Base-by-base conservation (phyloP, 2,888 invertebrate genomes). In the Falcaria lacertinaria region DNA sequence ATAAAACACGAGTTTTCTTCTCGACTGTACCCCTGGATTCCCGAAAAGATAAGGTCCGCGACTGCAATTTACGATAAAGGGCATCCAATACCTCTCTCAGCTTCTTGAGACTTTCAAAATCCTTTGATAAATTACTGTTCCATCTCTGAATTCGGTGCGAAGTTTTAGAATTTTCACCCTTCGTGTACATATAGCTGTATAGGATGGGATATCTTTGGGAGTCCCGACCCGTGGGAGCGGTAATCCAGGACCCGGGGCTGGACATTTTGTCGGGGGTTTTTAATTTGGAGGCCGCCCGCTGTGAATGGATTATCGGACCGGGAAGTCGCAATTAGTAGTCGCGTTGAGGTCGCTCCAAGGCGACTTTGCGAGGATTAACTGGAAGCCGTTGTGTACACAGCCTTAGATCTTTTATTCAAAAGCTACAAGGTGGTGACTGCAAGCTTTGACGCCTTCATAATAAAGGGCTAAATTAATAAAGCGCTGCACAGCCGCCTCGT, bases 51-150 rank as follows among this genome's bases (percentile, higher is more conserved):
- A 68, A 63, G 63, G 60, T 63, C 60, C 66, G 68, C 58, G 59
- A 52, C 74, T 78, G 80, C 77, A 69, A 69, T 71, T 69, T 64
- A 57, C 72, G 82, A 81, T 83, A 83, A 81, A 75, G 66, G 63
- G 65, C 65, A 66, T 58, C 71, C 74, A 76, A 79, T 77, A 64
- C 59, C 73, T 79, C 80, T 75, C 74, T 77, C 72, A 74, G 73
- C 69, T 81, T 63, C 74, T 80, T 68, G 78, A 70, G 70, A 74
- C 71, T 69, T 60, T 72, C 77, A 74, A 82, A 88, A 88, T 84
- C 87, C 84, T 82, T 82, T 87, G 86, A 88, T 88, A 87, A 86
- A 89, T 88, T 83, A 89, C 87, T 83, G 79, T 87, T 87, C 85
- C 83, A 85, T 86, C 80, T 84, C 64, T 62, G 82, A 80, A 79